phyloP scores from a whole-genome alignment of 2,888 invertebrate genomes.

The Heliconius hortense region DNA sequence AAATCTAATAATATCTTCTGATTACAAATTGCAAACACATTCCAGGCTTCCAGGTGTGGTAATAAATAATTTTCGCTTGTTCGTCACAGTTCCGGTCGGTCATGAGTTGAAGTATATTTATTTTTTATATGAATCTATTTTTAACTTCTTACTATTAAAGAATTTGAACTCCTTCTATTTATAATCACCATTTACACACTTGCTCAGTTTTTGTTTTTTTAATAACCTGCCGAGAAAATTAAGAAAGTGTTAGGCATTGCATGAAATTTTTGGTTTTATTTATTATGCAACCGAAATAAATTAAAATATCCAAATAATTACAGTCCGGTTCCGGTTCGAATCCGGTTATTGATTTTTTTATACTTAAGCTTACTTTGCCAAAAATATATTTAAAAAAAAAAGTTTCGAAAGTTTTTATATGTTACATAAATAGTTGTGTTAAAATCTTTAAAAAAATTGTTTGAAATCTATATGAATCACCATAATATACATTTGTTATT shows the following conservation, averaged over 20 bases:
- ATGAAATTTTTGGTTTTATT: background rate
- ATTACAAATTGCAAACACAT: constrained; percentile 11
- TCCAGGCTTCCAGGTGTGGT: constrained; percentile 16
- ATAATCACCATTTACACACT: background rate
- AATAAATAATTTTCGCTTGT: constrained; percentile 15
- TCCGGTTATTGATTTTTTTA: background rate
- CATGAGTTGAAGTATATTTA: background rate
- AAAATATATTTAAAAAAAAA: background rate
- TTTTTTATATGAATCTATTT: constrained; percentile 12
- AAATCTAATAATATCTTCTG: background rate
- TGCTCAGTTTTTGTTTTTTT: background rate
- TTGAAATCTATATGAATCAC: background rate
- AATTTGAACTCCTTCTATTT: constrained; percentile 3
- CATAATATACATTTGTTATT: background rate
- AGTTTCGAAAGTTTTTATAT: background rate
- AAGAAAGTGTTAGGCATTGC: background rate
- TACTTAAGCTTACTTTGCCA: background rate
- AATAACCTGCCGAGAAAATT: background rate
- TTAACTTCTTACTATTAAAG: background rate
- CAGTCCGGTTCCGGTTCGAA: background rate
- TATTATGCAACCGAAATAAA: background rate
- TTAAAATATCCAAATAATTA: background rate
- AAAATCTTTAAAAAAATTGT: constrained; percentile 5
- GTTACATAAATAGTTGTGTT: background rate
- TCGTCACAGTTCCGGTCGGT: constrained; percentile 6